Conservation (phyloP, 1,140 invertebrate species). For the Drosophila auraria region DNA sequence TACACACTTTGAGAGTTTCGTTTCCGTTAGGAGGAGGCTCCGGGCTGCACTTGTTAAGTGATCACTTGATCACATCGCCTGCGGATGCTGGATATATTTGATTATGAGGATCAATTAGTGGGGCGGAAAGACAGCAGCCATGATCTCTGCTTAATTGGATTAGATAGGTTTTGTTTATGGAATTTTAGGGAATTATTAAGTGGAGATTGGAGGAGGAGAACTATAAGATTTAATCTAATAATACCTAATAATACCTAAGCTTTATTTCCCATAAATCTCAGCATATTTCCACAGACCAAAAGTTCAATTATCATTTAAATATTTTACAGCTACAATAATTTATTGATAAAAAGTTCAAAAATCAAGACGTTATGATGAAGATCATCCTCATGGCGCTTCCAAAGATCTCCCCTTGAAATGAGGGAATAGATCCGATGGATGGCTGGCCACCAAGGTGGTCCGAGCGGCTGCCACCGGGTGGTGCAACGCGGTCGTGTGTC, state of each 20-base stretch:
- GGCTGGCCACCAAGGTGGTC: constrained; percentile 69
- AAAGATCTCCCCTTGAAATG: neutral
- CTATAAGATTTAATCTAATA: too few relatives aligned
- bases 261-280: constrained; percentile 4
- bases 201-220: neutral
- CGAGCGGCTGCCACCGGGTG: constrained; percentile 68
- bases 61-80: constrained; percentile 30
- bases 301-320: neutral
- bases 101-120: constrained; percentile 47
- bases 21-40: constrained; percentile 46
- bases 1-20: constrained; percentile 56
- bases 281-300: constrained; percentile 4
- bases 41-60: constrained; percentile 25
- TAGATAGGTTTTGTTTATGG: constrained; percentile 17
- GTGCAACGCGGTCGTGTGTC: constrained; percentile 71
- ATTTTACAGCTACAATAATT: constrained; percentile 16
- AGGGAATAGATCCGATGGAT: neutral
- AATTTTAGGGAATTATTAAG: neutral
- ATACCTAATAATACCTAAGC: too few relatives aligned
- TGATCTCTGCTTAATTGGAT: constrained; percentile 33
- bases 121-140: constrained; percentile 1
- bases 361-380: constrained; percentile 12
- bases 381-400: constrained; percentile 14
- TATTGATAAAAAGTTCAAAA: constrained; percentile 16
- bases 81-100: constrained; percentile 45